Conservation (phyloP, 2,113 vertebrate species). For the Falco punctatus region DNA sequence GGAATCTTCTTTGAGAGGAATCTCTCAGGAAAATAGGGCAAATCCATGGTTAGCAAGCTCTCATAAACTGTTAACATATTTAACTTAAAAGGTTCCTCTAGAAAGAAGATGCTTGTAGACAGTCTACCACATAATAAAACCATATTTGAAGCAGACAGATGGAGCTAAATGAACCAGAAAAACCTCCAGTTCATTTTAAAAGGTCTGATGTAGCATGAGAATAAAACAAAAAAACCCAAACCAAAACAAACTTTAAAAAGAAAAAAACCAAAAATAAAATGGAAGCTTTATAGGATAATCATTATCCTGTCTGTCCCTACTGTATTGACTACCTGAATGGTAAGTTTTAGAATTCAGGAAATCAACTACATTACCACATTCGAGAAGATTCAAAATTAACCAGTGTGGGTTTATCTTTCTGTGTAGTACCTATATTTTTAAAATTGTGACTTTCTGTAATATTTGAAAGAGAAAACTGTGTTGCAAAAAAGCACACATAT, state of each 20-base stretch:
- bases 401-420: background rate
- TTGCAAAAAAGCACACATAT: background rate
- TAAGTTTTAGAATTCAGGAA: background rate
- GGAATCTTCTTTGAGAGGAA: background rate
- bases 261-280: background rate
- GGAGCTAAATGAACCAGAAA: slow-evolving; percentile 13
- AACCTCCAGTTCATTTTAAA: slow-evolving; percentile 2
- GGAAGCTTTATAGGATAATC: background rate
- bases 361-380: background rate
- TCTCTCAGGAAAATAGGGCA: background rate
- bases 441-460: background rate
- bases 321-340: background rate
- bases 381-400: background rate
- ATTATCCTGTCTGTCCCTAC: background rate
- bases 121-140: background rate
- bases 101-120: background rate
- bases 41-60: background rate
- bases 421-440: background rate
- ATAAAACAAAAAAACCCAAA: background rate
- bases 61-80: background rate
- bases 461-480: background rate
- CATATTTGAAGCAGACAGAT: slow-evolving; percentile 22
- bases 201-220: background rate
- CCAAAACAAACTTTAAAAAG: too few relatives aligned
- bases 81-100: slow-evolving; percentile 4